Conservation (phyloP, 2,888 invertebrate species). For the Catocala sponsa region DNA sequence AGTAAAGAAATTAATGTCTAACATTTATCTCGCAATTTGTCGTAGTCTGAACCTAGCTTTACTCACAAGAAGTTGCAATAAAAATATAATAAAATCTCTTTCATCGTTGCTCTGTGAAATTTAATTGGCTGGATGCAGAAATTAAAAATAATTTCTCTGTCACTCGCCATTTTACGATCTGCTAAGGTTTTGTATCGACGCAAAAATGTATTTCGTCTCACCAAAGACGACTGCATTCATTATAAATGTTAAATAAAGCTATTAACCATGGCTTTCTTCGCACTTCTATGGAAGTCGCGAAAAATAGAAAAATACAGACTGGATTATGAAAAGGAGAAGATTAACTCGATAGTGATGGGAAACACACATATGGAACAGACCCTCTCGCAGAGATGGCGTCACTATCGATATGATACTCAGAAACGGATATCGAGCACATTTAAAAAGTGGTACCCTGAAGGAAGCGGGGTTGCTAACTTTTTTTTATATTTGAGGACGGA, state of each 20-base stretch:
- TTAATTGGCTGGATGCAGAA: not conserved
- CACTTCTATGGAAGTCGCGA: slow-evolving; percentile 86
- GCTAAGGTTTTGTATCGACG: slow-evolving; percentile 18
- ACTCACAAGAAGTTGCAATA: too few relatives aligned
- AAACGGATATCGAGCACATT: slow-evolving; percentile 73
- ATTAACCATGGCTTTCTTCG: slow-evolving; percentile 85
- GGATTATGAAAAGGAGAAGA: slow-evolving; percentile 88
- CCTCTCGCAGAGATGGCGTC: slow-evolving; percentile 80
- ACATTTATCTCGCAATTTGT: too few relatives aligned
- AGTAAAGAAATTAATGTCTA: too few relatives aligned
- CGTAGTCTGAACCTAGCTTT: too few relatives aligned
- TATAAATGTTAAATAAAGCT: slow-evolving; percentile 40
- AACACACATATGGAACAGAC: slow-evolving; percentile 76
- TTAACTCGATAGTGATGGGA: slow-evolving; percentile 81
- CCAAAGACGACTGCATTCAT: slow-evolving; percentile 35
- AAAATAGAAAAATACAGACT: slow-evolving; percentile 82
- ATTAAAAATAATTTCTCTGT: slow-evolving; percentile 15
- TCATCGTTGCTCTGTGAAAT: not conserved
- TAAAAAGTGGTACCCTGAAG: slow-evolving; percentile 72
- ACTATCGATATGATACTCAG: slow-evolving; percentile 74
- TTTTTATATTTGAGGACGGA: slow-evolving; percentile 75
- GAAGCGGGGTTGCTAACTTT: slow-evolving; percentile 68
- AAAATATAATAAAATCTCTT: too few relatives aligned
- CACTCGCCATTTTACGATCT: slow-evolving; percentile 25
- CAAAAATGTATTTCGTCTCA: slow-evolving; percentile 44